Percentiles rank a stretch among this genome's conserved stretches.
Conservation (phyloP, 2,113 vertebrate species). For the Psilopogon haemacephalus region DNA sequence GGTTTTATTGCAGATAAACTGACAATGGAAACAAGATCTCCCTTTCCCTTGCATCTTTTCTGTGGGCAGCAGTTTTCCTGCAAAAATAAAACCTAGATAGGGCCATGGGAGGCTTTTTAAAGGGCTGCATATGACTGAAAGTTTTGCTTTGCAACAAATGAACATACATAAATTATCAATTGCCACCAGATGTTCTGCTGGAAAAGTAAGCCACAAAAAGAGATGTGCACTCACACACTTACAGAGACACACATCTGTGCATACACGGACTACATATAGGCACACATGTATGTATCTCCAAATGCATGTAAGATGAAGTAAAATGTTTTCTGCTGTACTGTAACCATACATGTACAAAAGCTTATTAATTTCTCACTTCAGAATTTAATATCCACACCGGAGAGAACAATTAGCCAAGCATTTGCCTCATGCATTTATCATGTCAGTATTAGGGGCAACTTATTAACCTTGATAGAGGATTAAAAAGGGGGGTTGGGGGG, state of each 20-base stretch:
- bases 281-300: accelerated
- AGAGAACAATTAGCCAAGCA: background rate
- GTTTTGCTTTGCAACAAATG: background rate
- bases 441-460: background rate
- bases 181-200: background rate
- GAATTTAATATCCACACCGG: background rate
- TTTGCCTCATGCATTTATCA: background rate
- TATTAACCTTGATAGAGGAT: background rate
- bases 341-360: background rate
- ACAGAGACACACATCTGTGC: background rate
- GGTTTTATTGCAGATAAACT: background rate
- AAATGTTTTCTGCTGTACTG: background rate
- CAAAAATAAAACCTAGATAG: background rate
- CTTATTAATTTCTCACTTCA: background rate
- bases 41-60: background rate
- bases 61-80: background rate
- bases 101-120: background rate
- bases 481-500: background rate
- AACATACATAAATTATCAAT: background rate
- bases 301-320: background rate
- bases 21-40: background rate
- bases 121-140: background rate
- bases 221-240: background rate
- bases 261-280: background rate
- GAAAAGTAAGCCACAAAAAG: background rate